phyloP scores from a whole-genome alignment of 2,797 vertebrate species.

The Falco cherrug region DNA sequence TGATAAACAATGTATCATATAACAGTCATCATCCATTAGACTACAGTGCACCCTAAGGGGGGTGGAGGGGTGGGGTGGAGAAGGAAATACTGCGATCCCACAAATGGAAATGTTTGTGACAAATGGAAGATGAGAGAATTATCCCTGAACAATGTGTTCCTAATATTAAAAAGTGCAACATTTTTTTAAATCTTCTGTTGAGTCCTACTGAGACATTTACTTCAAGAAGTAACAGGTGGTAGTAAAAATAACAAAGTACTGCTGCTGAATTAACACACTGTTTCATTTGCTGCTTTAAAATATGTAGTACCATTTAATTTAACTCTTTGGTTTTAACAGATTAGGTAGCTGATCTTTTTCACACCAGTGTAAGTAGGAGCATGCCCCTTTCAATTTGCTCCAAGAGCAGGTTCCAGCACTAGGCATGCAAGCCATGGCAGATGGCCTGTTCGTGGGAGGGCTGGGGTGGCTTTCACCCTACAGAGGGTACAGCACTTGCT shows the following conservation, averaged over 20 bases:
- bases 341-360: not conserved
- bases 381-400: not conserved
- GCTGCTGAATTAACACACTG: not conserved
- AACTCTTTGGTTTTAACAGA: not conserved
- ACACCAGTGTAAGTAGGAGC: accelerated
- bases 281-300: not conserved
- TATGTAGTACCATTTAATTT: not conserved
- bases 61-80: too few relatives aligned
- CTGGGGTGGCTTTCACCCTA: not conserved
- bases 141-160: not conserved
- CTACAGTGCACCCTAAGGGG: not conserved
- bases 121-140: not conserved
- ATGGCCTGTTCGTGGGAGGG: not conserved
- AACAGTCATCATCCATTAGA: not conserved
- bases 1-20: not conserved
- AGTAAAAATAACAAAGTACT: not conserved
- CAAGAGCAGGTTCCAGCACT: not conserved
- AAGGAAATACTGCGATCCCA: not conserved
- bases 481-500: accelerated
- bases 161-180: not conserved
- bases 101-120: not conserved
- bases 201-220: not conserved
- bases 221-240: not conserved
- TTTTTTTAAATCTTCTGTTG: not conserved
- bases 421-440: not conserved